These are phyloP conservation scores for Paguma larvata DNA, from an alignment of 2,797 vertebrate genomes.

Conservation along the genomic window DNA sequence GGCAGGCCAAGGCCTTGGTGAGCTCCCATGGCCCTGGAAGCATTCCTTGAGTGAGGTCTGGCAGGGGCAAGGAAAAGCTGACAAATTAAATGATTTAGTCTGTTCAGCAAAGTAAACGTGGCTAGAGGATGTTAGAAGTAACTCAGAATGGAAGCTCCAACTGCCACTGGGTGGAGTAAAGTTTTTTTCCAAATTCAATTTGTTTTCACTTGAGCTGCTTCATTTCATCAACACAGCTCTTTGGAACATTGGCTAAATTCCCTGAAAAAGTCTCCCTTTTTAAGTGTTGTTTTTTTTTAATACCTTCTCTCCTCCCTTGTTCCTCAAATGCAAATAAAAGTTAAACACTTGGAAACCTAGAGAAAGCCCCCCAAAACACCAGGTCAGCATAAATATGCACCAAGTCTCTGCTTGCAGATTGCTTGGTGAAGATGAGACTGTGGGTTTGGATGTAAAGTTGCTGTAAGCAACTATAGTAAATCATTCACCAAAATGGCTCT, in stretches of 20 bases:
- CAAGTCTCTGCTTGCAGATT: neutral
- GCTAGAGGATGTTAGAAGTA: slow-evolving; percentile 73
- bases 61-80: slow-evolving; percentile 48
- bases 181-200: slow-evolving; percentile 77
- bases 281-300: neutral
- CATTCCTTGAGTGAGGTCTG: slow-evolving; percentile 73
- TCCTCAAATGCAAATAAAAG: slow-evolving; percentile 77
- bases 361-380: neutral
- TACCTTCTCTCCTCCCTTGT: neutral
- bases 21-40: slow-evolving; percentile 59
- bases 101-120: slow-evolving; percentile 72
- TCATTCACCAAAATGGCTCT: slow-evolving; percentile 47
- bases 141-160: slow-evolving; percentile 77
- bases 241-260: slow-evolving; percentile 82
- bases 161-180: slow-evolving; percentile 73
- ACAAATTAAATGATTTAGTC: slow-evolving; percentile 78
- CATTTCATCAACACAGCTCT: slow-evolving; percentile 80
- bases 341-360: slow-evolving; percentile 39
- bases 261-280: slow-evolving; percentile 63
- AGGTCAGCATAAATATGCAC: neutral
- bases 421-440: neutral
- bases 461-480: neutral
- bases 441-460: neutral
- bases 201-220: slow-evolving; percentile 83
- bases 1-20: neutral